phyloP scores from a whole-genome alignment of 2,888 invertebrate species.

The Nomada hirtipes region DNA sequence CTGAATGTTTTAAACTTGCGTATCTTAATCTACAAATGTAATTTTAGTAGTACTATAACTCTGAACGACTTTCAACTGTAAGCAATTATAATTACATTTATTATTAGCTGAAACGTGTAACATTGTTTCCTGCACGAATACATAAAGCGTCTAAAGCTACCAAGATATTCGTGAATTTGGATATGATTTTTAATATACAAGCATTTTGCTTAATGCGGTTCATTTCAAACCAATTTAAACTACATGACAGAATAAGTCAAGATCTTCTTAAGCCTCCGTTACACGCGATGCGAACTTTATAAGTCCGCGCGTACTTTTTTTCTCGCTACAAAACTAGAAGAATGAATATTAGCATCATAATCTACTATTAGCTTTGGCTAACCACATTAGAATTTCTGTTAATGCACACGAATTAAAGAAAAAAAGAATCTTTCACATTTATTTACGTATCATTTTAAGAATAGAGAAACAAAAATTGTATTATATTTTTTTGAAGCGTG shows the following conservation, averaged over 20 bases:
- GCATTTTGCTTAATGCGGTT: constrained; percentile 17
- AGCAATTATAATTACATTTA: constrained; percentile 33
- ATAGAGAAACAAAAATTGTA: too few relatives aligned
- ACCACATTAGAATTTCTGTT: too few relatives aligned
- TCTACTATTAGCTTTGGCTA: too few relatives aligned
- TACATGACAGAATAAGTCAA: constrained; percentile 17
- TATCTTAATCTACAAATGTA: constrained; percentile 50
- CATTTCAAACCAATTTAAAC: constrained; percentile 10
- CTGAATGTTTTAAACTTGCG: constrained; percentile 14
- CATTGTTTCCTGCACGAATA: constrained; percentile 39
- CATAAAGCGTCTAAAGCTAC: constrained; percentile 47
- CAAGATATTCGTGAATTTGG: constrained; percentile 36
- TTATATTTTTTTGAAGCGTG: too few relatives aligned
- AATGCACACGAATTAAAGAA: too few relatives aligned
- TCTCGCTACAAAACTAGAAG: too few relatives aligned
- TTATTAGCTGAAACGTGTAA: constrained; percentile 41
- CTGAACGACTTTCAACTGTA: constrained; percentile 33
- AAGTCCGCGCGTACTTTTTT: too few relatives aligned
- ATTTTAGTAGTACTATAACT: constrained; percentile 29
- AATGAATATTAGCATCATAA: too few relatives aligned
- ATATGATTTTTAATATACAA: constrained; percentile 35
- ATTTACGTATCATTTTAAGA: too few relatives aligned
- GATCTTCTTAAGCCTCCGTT: neutral
- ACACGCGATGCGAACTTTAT: too few relatives aligned
- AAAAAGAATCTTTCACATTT: too few relatives aligned